A percentile compares a stretch with the other conserved stretches of the same genome.
Conservation (phyloP, 1,140 invertebrate genomes). For the Saccostrea glomerata region DNA sequence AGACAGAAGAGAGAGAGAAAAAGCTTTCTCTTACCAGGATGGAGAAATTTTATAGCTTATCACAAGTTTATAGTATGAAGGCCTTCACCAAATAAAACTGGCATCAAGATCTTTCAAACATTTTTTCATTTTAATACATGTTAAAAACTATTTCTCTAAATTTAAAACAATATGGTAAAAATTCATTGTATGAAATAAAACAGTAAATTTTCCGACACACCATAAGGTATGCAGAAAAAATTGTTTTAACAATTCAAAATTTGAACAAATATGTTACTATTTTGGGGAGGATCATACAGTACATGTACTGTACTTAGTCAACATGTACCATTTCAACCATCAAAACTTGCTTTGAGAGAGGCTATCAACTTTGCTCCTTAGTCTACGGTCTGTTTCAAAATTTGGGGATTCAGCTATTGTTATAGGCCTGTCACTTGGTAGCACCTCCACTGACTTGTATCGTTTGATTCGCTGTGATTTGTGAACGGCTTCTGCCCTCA, state of each 20-base stretch:
- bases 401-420: slow-evolving; percentile 78
- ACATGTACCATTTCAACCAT: background rate
- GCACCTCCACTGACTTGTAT: slow-evolving; percentile 76
- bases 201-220: background rate
- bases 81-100: too few species aligned
- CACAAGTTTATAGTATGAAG: too few species aligned
- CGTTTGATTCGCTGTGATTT: slow-evolving; percentile 78
- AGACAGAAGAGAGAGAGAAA: too few species aligned
- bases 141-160: background rate
- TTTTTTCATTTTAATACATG: background rate
- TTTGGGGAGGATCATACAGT: too few species aligned
- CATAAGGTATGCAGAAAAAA: background rate
- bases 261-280: too few species aligned
- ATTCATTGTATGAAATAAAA: background rate
- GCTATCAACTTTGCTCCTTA: slow-evolving; percentile 59
- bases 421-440: slow-evolving; percentile 75
- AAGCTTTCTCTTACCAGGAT: too few species aligned
- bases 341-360: background rate
- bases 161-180: background rate
- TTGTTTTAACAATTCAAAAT: too few species aligned
- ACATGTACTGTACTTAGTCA: background rate
- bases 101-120: background rate
- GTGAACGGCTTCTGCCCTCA: slow-evolving; percentile 77
- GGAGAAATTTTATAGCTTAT: too few species aligned
- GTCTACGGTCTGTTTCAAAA: slow-evolving; percentile 71